A percentile compares a stretch with the other conserved stretches of the same genome.
These are phyloP conservation scores for Euproctis similis DNA, from an alignment of 2,888 invertebrate genomes.

Conservation along the genomic window DNA sequence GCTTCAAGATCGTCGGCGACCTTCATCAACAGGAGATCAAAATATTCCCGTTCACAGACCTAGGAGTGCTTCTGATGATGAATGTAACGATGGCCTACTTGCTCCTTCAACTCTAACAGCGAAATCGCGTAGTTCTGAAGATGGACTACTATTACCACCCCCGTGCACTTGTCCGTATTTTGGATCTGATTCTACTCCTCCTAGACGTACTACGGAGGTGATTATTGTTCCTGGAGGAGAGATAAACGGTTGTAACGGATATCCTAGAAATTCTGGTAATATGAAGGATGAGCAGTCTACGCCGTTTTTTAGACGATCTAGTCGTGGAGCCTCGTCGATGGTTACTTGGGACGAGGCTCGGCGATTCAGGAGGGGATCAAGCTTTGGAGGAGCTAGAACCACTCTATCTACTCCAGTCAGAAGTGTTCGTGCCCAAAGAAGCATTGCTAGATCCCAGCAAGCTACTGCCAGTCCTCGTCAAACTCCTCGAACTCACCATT, in stretches of 20 bases:
- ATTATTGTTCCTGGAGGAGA: constrained; percentile 75
- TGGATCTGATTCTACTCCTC: constrained; percentile 79
- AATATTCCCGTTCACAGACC: constrained; percentile 53
- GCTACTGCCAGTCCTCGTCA: constrained; percentile 56
- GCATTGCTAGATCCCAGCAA: constrained; percentile 49
- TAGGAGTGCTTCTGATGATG: constrained; percentile 63
- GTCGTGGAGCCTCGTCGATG: constrained; percentile 82
- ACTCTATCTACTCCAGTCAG: constrained; percentile 73
- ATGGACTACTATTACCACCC: constrained; percentile 78
- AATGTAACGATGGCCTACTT: constrained; percentile 55
- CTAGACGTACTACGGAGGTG: constrained; percentile 62
- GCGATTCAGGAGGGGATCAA: constrained; percentile 80
- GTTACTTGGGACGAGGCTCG: constrained; percentile 85
- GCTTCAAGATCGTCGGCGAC: constrained; percentile 57
- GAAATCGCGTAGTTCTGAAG: constrained; percentile 65
- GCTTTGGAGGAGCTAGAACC: constrained; percentile 81
- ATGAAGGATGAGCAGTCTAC: constrained; percentile 60
- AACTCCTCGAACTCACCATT: constrained; percentile 82
- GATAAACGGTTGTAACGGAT: constrained; percentile 60
- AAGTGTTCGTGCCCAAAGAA: constrained; percentile 51
- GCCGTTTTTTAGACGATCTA: constrained; percentile 68
- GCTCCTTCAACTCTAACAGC: constrained; percentile 53
- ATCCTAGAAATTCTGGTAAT: constrained; percentile 47
- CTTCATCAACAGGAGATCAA: constrained; percentile 53
- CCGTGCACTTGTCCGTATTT: constrained; percentile 90